Conservation (phyloP, 2,113 vertebrate genomes). For the Halcyon malimbica region DNA sequence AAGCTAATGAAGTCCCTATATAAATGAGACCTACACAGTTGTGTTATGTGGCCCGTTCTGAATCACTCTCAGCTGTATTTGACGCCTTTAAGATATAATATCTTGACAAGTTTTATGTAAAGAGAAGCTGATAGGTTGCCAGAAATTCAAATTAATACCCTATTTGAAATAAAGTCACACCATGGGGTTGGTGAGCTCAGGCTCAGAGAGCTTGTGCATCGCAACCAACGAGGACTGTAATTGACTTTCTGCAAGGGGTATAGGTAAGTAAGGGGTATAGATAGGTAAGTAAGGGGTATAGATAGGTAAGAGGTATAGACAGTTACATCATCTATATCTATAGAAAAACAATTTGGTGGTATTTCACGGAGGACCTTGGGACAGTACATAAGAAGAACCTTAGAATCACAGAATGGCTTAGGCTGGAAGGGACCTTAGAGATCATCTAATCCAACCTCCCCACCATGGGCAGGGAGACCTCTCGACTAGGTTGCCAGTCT, state of each 20-base stretch:
- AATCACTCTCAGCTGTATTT: background rate
- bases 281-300: background rate
- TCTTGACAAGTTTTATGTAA: background rate
- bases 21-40: background rate
- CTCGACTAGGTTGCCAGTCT: too few relatives aligned
- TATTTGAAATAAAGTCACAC: background rate
- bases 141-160: background rate
- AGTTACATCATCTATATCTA: background rate
- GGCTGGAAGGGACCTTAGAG: too few relatives aligned
- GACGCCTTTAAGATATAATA: background rate
- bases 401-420: too few relatives aligned
- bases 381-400: background rate
- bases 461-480: too few relatives aligned
- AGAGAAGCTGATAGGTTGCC: background rate
- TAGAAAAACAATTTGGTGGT: background rate
- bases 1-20: background rate
- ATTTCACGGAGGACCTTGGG: background rate
- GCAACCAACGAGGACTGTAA: rapidly evolving
- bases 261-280: background rate
- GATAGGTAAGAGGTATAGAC: background rate
- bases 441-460: too few relatives aligned
- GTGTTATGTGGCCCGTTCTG: background rate
- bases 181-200: background rate
- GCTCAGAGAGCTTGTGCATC: background rate
- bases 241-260: background rate